Evolutionary conservation across 2,888 invertebrate species (phyloP).

Genomic region (Lycocerus yunnanus): DNA sequence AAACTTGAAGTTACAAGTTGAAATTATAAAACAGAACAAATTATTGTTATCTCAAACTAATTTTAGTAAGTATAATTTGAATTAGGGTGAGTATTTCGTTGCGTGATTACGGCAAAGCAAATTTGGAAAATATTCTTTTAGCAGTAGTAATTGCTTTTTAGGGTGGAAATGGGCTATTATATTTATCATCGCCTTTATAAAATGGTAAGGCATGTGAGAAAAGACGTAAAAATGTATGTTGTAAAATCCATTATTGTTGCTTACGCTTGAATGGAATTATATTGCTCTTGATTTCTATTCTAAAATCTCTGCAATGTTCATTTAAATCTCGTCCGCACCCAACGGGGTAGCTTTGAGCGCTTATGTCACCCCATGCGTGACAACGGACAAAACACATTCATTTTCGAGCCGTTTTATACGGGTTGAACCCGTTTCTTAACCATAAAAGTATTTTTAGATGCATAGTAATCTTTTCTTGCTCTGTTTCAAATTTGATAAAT

Average conservation of each 20-base stretch:
- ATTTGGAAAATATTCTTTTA: slow-evolving; percentile 15
- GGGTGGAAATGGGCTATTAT: slow-evolving; percentile 17
- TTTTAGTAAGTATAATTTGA: slow-evolving; percentile 14
- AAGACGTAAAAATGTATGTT: slow-evolving; percentile 20
- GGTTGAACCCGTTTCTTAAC: slow-evolving; percentile 23
- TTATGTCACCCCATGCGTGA: slow-evolving; percentile 30
- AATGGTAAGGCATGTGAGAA: slow-evolving; percentile 19
- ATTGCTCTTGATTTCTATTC: slow-evolving; percentile 25
- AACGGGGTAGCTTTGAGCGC: slow-evolving; percentile 25
- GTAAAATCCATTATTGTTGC: slow-evolving; percentile 28
- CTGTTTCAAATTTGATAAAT: not conserved
- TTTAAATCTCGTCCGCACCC: slow-evolving; percentile 29
- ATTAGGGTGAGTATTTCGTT: slow-evolving; percentile 8
- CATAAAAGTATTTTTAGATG: slow-evolving; percentile 25
- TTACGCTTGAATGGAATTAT: slow-evolving; percentile 23
- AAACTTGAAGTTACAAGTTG: not conserved
- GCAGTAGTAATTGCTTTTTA: slow-evolving; percentile 9
- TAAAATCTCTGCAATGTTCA: slow-evolving; percentile 29
- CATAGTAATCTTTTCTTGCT: slow-evolving; percentile 17
- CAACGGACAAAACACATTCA: slow-evolving; percentile 32
- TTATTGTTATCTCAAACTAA: not conserved
- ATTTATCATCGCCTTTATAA: slow-evolving; percentile 15
- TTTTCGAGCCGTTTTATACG: slow-evolving; percentile 30
- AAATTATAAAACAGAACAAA: not conserved
- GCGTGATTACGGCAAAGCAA: slow-evolving; percentile 7